A percentile compares a stretch with the other conserved stretches of the same genome.
These are phyloP conservation scores for Cavia aperea DNA, from an alignment of 2,113 vertebrate species.

Conservation along the genomic window DNA sequence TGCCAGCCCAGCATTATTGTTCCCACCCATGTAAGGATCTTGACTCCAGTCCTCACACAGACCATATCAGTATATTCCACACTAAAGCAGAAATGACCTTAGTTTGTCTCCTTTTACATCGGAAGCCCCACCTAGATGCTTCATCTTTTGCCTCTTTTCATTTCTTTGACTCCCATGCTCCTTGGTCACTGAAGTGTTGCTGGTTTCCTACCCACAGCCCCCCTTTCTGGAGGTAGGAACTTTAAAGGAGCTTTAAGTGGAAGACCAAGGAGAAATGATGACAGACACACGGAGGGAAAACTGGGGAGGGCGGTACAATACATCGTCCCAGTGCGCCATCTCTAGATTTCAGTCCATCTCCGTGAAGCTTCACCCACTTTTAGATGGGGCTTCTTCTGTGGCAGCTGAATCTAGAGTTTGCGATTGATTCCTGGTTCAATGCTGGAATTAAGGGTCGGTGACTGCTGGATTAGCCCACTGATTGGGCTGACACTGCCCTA, in stretches of 20 bases:
- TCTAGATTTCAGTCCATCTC: not conserved
- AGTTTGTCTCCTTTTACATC: not conserved
- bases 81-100: not conserved
- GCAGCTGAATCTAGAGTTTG: not conserved
- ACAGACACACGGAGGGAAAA: not conserved
- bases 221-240: not conserved
- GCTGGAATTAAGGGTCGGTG: not conserved
- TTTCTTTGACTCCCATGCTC: not conserved
- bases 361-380: not conserved
- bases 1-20: not conserved
- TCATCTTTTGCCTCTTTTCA: not conserved
- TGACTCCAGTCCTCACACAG: not conserved
- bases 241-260: not conserved
- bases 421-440: not conserved
- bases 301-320: not conserved
- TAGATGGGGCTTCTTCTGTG: not conserved
- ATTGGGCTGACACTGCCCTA: not conserved
- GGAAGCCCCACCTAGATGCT: not conserved
- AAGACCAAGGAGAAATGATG: slow-evolving; percentile 20
- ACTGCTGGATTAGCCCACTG: not conserved
- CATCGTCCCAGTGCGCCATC: not conserved
- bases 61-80: not conserved
- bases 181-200: not conserved
- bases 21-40: not conserved
- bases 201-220: not conserved